phyloP scores from a whole-genome alignment of 1,140 invertebrate genomes.

The Bombus impatiens region DNA sequence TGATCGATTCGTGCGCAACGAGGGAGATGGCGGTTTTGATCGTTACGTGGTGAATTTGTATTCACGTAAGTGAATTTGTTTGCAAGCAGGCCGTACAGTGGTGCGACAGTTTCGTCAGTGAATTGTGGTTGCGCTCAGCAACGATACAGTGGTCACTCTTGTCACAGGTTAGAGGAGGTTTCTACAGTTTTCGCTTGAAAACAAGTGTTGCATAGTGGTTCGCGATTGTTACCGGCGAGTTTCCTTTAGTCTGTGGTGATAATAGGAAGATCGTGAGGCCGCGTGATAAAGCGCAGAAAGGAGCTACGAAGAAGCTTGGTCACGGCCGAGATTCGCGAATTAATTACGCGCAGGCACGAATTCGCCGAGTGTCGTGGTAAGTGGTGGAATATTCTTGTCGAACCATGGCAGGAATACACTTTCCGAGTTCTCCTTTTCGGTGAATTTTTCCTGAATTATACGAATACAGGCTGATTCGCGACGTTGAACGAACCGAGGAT shows the following conservation, averaged over 20 bases:
- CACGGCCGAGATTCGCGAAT: constrained; percentile 30
- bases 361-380: constrained; percentile 30
- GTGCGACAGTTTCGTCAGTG: constrained; percentile 12
- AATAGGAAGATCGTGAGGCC: neutral
- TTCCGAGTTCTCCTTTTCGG: neutral
- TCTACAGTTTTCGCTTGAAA: neutral
- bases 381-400: neutral
- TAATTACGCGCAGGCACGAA: constrained; percentile 38
- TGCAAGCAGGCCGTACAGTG: neutral
- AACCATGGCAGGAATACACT: neutral
- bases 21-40: neutral
- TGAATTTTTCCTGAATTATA: neutral
- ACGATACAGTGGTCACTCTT: neutral
- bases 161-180: neutral
- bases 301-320: constrained; percentile 28
- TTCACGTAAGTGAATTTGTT: neutral
- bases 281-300: neutral
- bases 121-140: neutral
- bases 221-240: neutral
- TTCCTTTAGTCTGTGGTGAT: neutral
- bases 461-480: neutral
- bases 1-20: neutral
- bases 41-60: neutral
- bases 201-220: constrained; percentile 12
- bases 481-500: neutral